Base-by-base conservation (phyloP, 37 sponge, comb jelly and placozoan species). In the Aplysina aerophoba region DNA sequence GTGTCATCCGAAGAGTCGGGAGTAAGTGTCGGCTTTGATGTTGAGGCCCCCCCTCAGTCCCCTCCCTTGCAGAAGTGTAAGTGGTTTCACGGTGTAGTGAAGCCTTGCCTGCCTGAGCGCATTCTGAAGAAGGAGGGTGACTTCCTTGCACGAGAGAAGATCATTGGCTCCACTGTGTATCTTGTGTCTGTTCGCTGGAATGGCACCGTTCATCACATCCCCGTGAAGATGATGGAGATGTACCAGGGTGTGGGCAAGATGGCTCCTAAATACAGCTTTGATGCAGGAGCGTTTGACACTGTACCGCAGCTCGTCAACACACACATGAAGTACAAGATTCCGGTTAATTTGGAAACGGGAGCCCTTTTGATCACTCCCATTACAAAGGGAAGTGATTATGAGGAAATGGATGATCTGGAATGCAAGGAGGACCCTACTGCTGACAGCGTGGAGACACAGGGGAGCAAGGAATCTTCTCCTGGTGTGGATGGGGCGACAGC, bases 81-180 rank as follows among this genome's bases (percentile, higher is more conserved):
- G n/a, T 95, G 96, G 96, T 95, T 86, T 59, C 91, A 92, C 66
- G 96, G 91, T 15, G 82, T 44, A 80, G 87, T 95, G 8, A 64
- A 67, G 16, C 79, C 85, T 21, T 61, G 55, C 0, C 82, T 85
- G 0, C 91, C 93, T 0, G 93, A 90, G 50, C 44, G 40, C 19
- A 38, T 87, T n/a, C 80, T 95, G 15, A 69, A 81, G 39, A 85
- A 90, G 5, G 91, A 95, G 38, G 96, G 96, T 25, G 96, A 95
- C 61, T 92, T 95, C 54, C 61, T 95, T 14, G 93, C 92, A 12
- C 88, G 91, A 20, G 96, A 95, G 75, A 92, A 88, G 59, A 80
- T 64, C 20, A 31, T 67, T 28, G 56, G 74, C 40, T 31, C 85
- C 22, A 71, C 85, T 19, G 84, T 83, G 59, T 87, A 90, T 84